Base-by-base conservation (phyloP, 2,113 vertebrate genomes). In the Entomyzon cyanotis region DNA sequence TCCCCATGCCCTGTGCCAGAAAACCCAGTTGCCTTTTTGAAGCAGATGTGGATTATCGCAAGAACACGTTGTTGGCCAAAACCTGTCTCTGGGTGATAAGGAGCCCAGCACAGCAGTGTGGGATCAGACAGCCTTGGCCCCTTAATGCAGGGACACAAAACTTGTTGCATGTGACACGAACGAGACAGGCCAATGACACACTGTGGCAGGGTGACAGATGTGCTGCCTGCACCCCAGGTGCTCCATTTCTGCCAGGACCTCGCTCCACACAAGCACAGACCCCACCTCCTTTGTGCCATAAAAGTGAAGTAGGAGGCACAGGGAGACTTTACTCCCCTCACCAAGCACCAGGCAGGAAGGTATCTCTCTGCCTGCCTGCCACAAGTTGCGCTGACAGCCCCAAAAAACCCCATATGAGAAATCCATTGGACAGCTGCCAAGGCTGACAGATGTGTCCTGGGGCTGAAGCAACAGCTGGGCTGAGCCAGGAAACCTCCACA, bases 241-340 rank as follows among this genome's bases (percentile, higher is more conserved):
- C 46, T 35, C n/a, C 53, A 28, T 44, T 28, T 79, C 77, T 25
- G 74, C 33, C 0, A 0, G n/a, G 37, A 62, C 39, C 50, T 27
- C 0, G 0, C 23, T 28, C 55, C 64, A 24, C 0, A 31, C 27
- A 24, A 0, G 0, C 39, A 35, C 1, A 8, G 19, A 55, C 5
- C 13, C 47, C 39, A 33, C 5, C 0, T 3, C 41, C 63, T 68
- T 9, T 6, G 14, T 9, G 39, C 22, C 1, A 3, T 12, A 6
- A 77, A 39, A 52, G 14, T 3, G 1, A 79, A 77, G 31, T 1
- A 64, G 19, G 6, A 17, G 23, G 7, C 19, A 63, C 15, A 49
- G n/a, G 63, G 7, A 64, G 28, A 31, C 46, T 76, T 59, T 5
- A 62, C 9, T n/a, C 15, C 33, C 9, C 28, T 65, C 7, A 1